Conservation (phyloP, 92 coral and sea anemone genomes). For the Palythoa heliodiscus region DNA sequence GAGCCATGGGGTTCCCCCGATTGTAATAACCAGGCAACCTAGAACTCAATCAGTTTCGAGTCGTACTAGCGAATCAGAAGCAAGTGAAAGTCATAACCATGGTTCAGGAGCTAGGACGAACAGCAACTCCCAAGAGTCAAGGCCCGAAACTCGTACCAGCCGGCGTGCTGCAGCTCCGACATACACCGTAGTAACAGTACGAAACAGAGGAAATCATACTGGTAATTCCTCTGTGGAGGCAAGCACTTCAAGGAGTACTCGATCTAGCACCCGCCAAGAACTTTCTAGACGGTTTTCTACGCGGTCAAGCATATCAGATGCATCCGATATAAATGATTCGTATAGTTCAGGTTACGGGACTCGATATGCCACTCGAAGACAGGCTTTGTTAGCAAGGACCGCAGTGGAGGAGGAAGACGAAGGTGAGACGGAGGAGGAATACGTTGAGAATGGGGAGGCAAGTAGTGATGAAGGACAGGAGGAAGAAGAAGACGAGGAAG, state of each 20-base stretch:
- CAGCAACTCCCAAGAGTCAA: slow-evolving; percentile 20
- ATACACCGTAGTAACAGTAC: slow-evolving; percentile 37
- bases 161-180: slow-evolving; percentile 40
- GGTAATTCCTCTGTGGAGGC: slow-evolving; percentile 46
- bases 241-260: slow-evolving; percentile 48
- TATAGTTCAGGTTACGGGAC: slow-evolving; percentile 45
- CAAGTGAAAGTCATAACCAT: slow-evolving; percentile 45
- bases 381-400: slow-evolving; percentile 53
- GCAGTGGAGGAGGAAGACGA: slow-evolving; percentile 57
- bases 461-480: slow-evolving; percentile 44
- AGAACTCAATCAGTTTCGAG: slow-evolving; percentile 55
- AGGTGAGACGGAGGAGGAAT: slow-evolving; percentile 47
- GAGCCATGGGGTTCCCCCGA: slow-evolving; percentile 52
- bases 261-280: slow-evolving; percentile 61
- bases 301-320: slow-evolving; percentile 22
- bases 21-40: slow-evolving; percentile 49
- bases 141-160: slow-evolving; percentile 57
- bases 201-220: slow-evolving; percentile 46
- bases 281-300: slow-evolving; percentile 58
- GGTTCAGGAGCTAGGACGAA: slow-evolving; percentile 31
- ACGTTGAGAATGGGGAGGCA: slow-evolving; percentile 52
- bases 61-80: slow-evolving; percentile 56
- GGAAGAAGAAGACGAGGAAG: slow-evolving; percentile 5
- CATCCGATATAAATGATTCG: slow-evolving; percentile 25
- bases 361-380: slow-evolving; percentile 93